Evolutionary conservation across 2,797 vertebrate genomes (phyloP), one percentile per base, ranked within the genome.

Genomic region (Enoplosus armatus): DNA sequence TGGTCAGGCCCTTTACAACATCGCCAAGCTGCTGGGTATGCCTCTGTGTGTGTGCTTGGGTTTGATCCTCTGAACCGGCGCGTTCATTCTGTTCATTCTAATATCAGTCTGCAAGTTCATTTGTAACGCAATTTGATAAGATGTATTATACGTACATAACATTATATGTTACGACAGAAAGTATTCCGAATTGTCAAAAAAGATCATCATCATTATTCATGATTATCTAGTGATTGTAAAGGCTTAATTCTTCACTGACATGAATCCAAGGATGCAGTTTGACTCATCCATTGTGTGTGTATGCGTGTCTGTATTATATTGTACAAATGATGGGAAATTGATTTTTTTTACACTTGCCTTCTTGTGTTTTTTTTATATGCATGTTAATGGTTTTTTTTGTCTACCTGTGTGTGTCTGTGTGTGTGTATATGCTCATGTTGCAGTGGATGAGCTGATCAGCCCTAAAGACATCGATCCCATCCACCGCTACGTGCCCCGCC

Each of bases 401-500:
- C 5, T 24, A 18, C 12, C 9, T 59, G n/a, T 64, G 59, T 47
- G 7, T 72, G 12, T 65, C 12, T 60, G 20, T 53, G 2, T 33
- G 11, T 69, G 37, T 39, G 29, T 65, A 56, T 65, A 39, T 60
- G 22, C 37, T 67, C 9, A 50, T 15, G 2, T 67, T 93, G 16
- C 90, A 99, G 98, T 91, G 90, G 98, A 99, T 54, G 96, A 97
- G 86, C 93, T 99, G 89, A 95, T 99, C 89, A 99, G 97, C 81
- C 97, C 97, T 15, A 97, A 96, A 83, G 98, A 99, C 70, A 95
- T 99, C 0, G 98, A 99, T 90, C 98, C 98, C 8, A 54, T 98
- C 14, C 96, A 96, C 51, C 97, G 98, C 22, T 97, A 97, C 0
- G 79, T 99, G 1, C 92, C 97, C 7, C 91, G 87, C 5, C 91